Evolutionary conservation across 1,140 invertebrate genomes (phyloP), one percentile per base, ranked within the genome.

Genomic region (Achatina immaculata): DNA sequence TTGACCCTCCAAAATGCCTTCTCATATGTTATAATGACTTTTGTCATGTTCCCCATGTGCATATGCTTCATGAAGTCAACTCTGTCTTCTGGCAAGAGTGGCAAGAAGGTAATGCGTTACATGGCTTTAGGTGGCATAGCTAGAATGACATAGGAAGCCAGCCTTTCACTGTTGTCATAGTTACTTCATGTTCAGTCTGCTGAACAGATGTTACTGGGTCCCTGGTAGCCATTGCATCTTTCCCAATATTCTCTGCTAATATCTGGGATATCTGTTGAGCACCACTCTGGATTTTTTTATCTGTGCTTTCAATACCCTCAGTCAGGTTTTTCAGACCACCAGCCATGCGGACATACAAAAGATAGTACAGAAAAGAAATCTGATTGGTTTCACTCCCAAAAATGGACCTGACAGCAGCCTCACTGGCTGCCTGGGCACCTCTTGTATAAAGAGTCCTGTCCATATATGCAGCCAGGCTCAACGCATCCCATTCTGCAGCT

Each of bases 231-330:
- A 92, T 83, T 21, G 87, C 86, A 24, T 89, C 81, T 28, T 81
- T 80, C 11, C 88, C 88, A 55, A 92, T 83, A 45, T 82, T 80
- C 43, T 88, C 83, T 6, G 83, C 81, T 42, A 92, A 77, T 66
- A 83, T 85, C 31, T 86, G n/a, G 68, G 87, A 89, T 34, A 92
- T 87, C 83, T 92, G 90, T 81, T 91, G 91, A 19, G 92, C 87
- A 48, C 92, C 92, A 76, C 91, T 91, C 90, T 92, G 48, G 51
- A 87, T 84, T 81, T 92, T 91, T 83, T 92, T 91, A 40, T 87
- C 92, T 28, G 85, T 88, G 3, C 85, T 83, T 74, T 91, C 89
- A 42, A 91, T 72, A n/a, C n/a, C n/a, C n/a, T n/a, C n/a, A n/a
- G n/a, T n/a, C 4, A 92, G 74, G 11, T 88, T 82, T 42, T 88